These are phyloP conservation scores for Holotrichia oblita DNA, from an alignment of 1,140 invertebrate genomes.

Conservation along the genomic window DNA sequence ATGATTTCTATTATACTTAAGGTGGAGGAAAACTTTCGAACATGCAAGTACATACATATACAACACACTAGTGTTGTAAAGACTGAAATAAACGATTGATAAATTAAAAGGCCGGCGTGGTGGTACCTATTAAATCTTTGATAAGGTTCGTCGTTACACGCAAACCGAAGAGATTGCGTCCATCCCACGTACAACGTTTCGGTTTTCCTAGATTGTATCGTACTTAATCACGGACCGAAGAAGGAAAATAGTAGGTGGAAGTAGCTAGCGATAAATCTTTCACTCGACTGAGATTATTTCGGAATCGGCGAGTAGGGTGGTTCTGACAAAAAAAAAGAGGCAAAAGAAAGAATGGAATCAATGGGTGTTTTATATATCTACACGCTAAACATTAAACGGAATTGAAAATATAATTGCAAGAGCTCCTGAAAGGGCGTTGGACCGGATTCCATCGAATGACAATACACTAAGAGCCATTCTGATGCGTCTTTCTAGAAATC, in stretches of 20 bases:
- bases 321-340: neutral
- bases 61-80: neutral
- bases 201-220: conserved; percentile 19
- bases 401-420: neutral
- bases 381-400: neutral
- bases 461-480: too few species aligned
- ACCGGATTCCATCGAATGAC: too few species aligned
- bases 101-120: conserved; percentile 9
- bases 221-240: conserved; percentile 21
- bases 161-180: conserved; percentile 26
- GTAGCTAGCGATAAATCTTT: conserved; percentile 3
- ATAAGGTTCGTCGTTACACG: conserved; percentile 2
- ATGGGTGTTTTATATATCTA: neutral
- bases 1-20: conserved; percentile 7
- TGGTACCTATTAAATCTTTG: conserved; percentile 21
- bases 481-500: too few species aligned
- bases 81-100: neutral
- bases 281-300: conserved; percentile 20
- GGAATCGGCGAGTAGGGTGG: neutral
- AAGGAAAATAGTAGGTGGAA: conserved; percentile 4
- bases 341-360: neutral
- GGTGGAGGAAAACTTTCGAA: neutral
- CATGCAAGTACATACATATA: neutral
- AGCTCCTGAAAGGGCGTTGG: too few species aligned
- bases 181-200: neutral